Base-by-base conservation (phyloP, 2,113 vertebrate species). In the Xyrauchen texanus region DNA sequence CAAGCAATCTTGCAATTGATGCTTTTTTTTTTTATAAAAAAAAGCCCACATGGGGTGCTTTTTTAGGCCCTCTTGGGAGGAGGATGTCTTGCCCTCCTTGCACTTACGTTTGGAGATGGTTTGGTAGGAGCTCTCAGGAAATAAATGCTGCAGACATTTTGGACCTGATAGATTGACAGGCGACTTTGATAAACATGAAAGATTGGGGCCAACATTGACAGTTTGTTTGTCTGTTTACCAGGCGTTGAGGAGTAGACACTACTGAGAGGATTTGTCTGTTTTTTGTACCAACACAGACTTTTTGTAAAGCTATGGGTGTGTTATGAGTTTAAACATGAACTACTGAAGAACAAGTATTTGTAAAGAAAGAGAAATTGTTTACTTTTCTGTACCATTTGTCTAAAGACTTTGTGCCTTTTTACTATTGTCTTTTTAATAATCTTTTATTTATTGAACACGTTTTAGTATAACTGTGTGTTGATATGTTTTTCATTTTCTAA, bases 391-490 rank as follows among this genome's bases (percentile, higher is more conserved):
- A 92, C 90, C 93, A 91, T 91, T 95, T 95, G 96, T 98, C 95
- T 93, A 94, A 95, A 93, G 94, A 97, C 95, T 96, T 89, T 94
- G 94, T 98, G 97, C 98, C 98, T 99, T 96, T 98, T 98, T 96
- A 96, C 93, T 94, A 94, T 96, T 92, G 90, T 96, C 97, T 95
- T 97, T 97, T 93, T 91, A 86, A 92, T 92, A 93, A 94, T 95
- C 89, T 94, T 93, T 94, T 88, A 93, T 94, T 94, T 94, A 94
- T 91, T 93, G 90, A 94, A 89, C 91, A 83, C 87, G 87, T 91
- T 95, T 93, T 93, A 93, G 91, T 92, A 89, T 76, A 82, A 68
- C 78, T 90, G 92, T 91, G 90, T 86, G 90, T 93, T 87, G 87
- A 90, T 86, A 92, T 9, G 76, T 94, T 89, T 82, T 82, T 47